Conservation (phyloP, 2,113 vertebrate species). For the Apaloderma vittatum region DNA sequence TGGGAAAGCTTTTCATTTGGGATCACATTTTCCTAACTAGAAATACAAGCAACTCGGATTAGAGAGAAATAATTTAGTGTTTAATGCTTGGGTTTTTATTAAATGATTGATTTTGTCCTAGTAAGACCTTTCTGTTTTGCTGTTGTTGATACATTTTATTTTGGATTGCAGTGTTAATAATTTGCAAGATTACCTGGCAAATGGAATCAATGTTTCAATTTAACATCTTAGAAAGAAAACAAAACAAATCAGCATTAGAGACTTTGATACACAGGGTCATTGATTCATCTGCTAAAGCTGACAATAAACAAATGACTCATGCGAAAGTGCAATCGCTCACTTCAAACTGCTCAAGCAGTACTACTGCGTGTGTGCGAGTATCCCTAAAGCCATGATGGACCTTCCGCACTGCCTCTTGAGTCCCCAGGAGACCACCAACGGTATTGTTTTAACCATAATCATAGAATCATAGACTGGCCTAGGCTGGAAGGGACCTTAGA, state of each 20-base stretch:
- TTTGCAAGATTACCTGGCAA: not conserved
- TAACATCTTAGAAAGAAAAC: not conserved
- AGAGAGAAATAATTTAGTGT: not conserved
- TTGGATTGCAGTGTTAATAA: slow-evolving; percentile 35
- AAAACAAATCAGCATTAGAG: slow-evolving; percentile 23
- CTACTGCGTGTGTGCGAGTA: not conserved
- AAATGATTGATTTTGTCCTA: not conserved
- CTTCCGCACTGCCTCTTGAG: not conserved
- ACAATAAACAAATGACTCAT: slow-evolving; percentile 10
- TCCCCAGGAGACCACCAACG: not conserved
- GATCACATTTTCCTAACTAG: not conserved
- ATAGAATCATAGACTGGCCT: no score
- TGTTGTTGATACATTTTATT: slow-evolving; percentile 57
- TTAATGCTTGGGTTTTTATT: not conserved
- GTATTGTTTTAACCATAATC: not conserved
- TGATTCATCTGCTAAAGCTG: not conserved
- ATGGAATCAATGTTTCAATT: not conserved
- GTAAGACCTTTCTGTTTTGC: not conserved
- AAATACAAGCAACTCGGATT: not conserved
- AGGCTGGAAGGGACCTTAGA: no score
- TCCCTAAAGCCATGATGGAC: not conserved
- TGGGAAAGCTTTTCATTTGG: not conserved
- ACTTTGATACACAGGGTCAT: slow-evolving; percentile 1
- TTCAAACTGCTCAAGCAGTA: not conserved
- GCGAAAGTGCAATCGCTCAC: not conserved